Base-by-base conservation (phyloP, 2,113 vertebrate genomes). In the Himantopus leucocephalus region DNA sequence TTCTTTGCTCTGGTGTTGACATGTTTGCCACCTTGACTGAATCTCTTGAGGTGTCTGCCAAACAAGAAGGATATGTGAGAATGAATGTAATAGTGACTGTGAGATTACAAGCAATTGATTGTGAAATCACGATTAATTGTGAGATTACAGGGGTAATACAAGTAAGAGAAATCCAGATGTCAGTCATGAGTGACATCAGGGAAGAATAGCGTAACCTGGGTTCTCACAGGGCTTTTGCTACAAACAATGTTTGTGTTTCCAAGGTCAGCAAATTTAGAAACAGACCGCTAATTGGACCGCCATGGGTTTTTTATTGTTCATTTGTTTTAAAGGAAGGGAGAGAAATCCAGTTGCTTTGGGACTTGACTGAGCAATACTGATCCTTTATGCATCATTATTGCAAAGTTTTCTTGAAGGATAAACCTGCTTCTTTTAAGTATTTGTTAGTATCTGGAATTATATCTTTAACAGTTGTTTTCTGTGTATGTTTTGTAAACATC, bases 391-490 rank as follows among this genome's bases (percentile, higher is more conserved):
- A 1, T 81, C 32, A 13, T 50, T 58, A 39, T 37, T 55, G 11
- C 21, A 22, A 29, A 74, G 8, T 29, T 75, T 84, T 90, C 22
- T 56, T 74, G 47, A 92, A 67, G 39, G 53, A 22, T 22, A 50
- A 83, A 72, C 17, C 7, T 72, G 14, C 41, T 81, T 34, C 39
- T 73, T 81, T 45, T 9, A 64, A 48, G 14, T 77, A 23, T 78
- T 74, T 52, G 39, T 75, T 37, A 64, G 8, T 77, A 56, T 80
- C 88, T 72, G 41, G 53, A 64, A 50, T 27, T 9, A 2, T 10
- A 52, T 26, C 39, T 93, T 87, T 27, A 95, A 73, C 77, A 95
- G 55, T 63, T 58, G 34, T 78, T 93, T 93, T 96, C 62, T 97
- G 14, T 55, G 0, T 97, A 20, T 96, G 22, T 97, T 85, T 66